These are phyloP conservation scores for Bradynema listronoti DNA, from an alignment of 1,140 invertebrate species.

Conservation along the genomic window DNA sequence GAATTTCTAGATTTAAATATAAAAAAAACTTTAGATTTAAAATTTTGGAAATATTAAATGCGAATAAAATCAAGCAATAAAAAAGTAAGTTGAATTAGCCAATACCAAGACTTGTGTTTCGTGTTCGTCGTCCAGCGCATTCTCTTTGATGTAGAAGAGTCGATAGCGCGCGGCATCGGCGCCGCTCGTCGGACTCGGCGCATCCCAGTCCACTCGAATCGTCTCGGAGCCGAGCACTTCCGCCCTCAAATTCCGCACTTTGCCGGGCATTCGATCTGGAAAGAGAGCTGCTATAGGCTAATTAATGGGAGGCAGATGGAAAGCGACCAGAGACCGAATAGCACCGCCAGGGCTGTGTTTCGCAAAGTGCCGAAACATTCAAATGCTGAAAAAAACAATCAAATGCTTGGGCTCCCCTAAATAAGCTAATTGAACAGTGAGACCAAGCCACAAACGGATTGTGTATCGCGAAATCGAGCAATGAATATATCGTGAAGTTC, in stretches of 20 bases:
- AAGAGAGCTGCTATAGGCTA: too few relatives aligned
- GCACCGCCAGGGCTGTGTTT: too few relatives aligned
- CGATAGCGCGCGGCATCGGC: slow-evolving; percentile 38
- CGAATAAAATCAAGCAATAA: not conserved
- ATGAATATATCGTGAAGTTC: too few relatives aligned
- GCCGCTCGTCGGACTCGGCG: slow-evolving; percentile 5
- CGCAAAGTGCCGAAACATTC: too few relatives aligned
- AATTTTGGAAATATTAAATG: not conserved
- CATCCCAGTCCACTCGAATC: slow-evolving; percentile 35
- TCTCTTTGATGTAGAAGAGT: slow-evolving; percentile 30
- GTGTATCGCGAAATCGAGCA: too few relatives aligned
- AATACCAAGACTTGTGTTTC: slow-evolving; percentile 41
- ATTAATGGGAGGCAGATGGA: too few relatives aligned
- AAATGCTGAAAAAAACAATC: too few relatives aligned
- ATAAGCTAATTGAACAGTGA: too few relatives aligned
- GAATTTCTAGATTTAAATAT: too few relatives aligned
- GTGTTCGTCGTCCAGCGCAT: slow-evolving; percentile 23
- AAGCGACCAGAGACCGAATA: too few relatives aligned
- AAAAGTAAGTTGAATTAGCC: slow-evolving; percentile 11
- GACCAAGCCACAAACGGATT: too few relatives aligned
- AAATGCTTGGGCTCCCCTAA: too few relatives aligned
- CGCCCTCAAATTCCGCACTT: slow-evolving; percentile 34
- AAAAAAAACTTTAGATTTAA: not conserved
- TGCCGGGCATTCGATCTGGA: slow-evolving; percentile 21
- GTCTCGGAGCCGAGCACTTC: slow-evolving; percentile 35